Evolutionary conservation across 2,888 invertebrate genomes (phyloP).

Genomic region (Chymomyza procnemis): DNA sequence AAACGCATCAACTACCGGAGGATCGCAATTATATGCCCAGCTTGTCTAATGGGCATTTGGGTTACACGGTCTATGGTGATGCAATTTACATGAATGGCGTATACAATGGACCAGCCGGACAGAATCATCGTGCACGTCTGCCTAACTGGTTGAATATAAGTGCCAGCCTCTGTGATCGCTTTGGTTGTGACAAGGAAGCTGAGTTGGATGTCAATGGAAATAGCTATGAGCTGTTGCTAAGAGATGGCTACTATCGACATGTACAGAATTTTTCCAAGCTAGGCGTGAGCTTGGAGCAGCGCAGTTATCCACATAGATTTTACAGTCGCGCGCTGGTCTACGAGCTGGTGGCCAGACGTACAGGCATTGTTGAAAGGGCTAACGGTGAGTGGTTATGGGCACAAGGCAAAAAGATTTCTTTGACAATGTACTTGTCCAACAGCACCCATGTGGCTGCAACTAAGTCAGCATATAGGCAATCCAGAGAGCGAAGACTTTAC

Average conservation of each 20-base stretch:
- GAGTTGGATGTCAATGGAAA: constrained; percentile 25
- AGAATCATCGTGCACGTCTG: constrained; percentile 81
- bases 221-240: constrained; percentile 20
- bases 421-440: not conserved
- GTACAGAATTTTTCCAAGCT: not conserved
- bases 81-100: constrained; percentile 81
- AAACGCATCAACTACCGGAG: constrained; percentile 76
- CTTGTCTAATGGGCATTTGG: constrained; percentile 81
- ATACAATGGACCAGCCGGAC: constrained; percentile 80
- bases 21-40: constrained; percentile 81
- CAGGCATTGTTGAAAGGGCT: not conserved
- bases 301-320: constrained; percentile 73
- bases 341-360: constrained; percentile 46
- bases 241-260: constrained; percentile 25
- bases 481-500: constrained; percentile 30
- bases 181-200: constrained; percentile 37
- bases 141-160: constrained; percentile 80
- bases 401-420: not conserved
- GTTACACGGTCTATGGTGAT: constrained; percentile 81
- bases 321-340: constrained; percentile 75
- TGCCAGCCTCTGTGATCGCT: constrained; percentile 18
- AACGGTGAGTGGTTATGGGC: not conserved
- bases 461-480: constrained; percentile 31
- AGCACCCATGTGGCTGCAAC: constrained; percentile 35
- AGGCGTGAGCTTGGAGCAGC: constrained; percentile 31